These are phyloP conservation scores for Drosophila tanythrix DNA, from an alignment of 2,888 invertebrate species.

Conservation along the genomic window DNA sequence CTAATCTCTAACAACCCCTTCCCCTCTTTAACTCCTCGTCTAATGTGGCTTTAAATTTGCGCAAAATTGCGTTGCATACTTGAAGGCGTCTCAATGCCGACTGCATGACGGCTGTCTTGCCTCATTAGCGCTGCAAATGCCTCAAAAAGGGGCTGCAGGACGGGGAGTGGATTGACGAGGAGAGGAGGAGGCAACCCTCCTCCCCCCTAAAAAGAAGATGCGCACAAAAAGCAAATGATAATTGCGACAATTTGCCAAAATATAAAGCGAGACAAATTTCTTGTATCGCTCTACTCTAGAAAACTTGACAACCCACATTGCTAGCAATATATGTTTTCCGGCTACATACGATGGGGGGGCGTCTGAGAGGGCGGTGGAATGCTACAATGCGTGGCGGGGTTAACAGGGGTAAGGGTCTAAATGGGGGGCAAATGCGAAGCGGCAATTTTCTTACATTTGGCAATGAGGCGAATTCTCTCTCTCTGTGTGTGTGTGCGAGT, in stretches of 20 bases:
- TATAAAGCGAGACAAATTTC: slow-evolving; percentile 63
- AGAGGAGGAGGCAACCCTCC: not conserved
- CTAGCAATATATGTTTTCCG: slow-evolving; percentile 46
- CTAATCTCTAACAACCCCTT: too few species aligned
- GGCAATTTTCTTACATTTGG: slow-evolving; percentile 62
- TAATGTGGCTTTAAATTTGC: slow-evolving; percentile 52
- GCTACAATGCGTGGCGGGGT: not conserved
- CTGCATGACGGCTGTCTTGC: slow-evolving; percentile 24
- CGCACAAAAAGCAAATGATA: slow-evolving; percentile 68
- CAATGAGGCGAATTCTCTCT: slow-evolving; percentile 49
- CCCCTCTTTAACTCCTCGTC: not conserved
- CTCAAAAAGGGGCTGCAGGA: slow-evolving; percentile 1
- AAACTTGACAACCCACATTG: slow-evolving; percentile 71
- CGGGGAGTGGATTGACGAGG: too few species aligned
- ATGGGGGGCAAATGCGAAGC: slow-evolving; percentile 23
- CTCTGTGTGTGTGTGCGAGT: not conserved
- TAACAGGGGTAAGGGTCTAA: not conserved
- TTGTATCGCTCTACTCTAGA: slow-evolving; percentile 56
- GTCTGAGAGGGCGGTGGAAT: not conserved
- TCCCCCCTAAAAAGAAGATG: slow-evolving; percentile 11
- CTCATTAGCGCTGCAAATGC: slow-evolving; percentile 62
- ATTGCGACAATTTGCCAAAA: slow-evolving; percentile 74
- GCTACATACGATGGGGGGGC: not conserved
- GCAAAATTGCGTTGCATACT: slow-evolving; percentile 41
- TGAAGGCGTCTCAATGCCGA: slow-evolving; percentile 44